Base-by-base conservation (phyloP, 2,797 vertebrate species). In the Natrix natrix region DNA sequence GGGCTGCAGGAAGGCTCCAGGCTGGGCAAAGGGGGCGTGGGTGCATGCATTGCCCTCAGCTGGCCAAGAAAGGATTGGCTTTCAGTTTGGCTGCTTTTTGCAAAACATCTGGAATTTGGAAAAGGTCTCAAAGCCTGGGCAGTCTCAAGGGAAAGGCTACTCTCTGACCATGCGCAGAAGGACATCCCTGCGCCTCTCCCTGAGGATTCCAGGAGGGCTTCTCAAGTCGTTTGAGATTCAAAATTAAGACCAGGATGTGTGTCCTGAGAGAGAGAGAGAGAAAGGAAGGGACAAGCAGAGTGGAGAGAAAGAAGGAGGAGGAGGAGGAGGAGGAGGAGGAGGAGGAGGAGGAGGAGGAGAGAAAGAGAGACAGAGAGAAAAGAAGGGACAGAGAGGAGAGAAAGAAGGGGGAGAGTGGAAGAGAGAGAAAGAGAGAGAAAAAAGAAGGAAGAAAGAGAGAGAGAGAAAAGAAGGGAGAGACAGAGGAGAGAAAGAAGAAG, bases 81-180 rank as follows among this genome's bases (percentile, higher is more conserved):
- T 37, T 55, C 55, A 57, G 55, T 22, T 32, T 88, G 87, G 16
- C 54, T 32, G 16, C 87, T 56, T 61, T 57, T 8, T 5, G 90
- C 37, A 86, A 16, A 60, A 1, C 28, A 20, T 56, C 48, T 63
- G 52, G 83, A 11, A 11, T 69, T 43, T 5, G 56, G 52, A 57
- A 26, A 17, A 69, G 22, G 66, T 17, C n/a, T 59, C 13, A 8
- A 28, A 52, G 22, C 37, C 54, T 22, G 92, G 16, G 48, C 24
- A 7, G 1, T 5, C 26, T 20, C 63, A 1, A n/a, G 7, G 83
- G 24, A 89, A 52, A 2, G 12, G 28, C n/a, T 55, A 54, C 8
- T 61, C 24, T 60, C 86, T 88, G 86, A 14, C 10, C 55, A 54
- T 28, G 56, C 28, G 66, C 92, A 88, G 90, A 93, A 57, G 32